Percentiles rank a stretch among this genome's conserved stretches.
Evolutionary conservation across 2,797 vertebrate genomes (phyloP).

Genomic region (Gambusia yucatana): DNA sequence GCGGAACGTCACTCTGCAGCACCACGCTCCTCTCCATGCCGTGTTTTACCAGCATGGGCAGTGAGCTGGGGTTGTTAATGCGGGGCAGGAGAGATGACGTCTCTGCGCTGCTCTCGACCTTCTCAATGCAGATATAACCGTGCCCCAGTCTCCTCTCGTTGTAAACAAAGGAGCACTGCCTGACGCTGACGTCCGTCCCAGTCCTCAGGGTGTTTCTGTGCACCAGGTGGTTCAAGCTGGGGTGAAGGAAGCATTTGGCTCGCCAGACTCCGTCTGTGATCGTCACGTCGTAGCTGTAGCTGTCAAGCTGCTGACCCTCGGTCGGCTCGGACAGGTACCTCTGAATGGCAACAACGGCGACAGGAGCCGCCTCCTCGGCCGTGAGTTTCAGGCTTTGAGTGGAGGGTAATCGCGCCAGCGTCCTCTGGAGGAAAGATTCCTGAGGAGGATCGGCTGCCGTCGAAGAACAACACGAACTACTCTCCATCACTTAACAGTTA

Average conservation of each 20-base stretch:
- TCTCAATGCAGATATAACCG: slow-evolving; percentile 82
- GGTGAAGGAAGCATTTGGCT: slow-evolving; percentile 81
- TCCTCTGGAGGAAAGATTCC: slow-evolving; percentile 58
- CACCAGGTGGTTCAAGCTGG: slow-evolving; percentile 77
- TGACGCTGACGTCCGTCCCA: slow-evolving; percentile 77
- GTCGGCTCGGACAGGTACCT: slow-evolving; percentile 79
- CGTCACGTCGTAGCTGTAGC: slow-evolving; percentile 87
- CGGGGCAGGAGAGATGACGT: slow-evolving; percentile 35
- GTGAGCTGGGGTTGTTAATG: slow-evolving; percentile 23
- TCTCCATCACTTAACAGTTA: slow-evolving; percentile 48
- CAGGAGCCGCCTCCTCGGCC: slow-evolving; percentile 49
- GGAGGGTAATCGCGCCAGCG: slow-evolving; percentile 64
- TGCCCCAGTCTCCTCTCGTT: slow-evolving; percentile 82
- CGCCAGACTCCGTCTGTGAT: slow-evolving; percentile 81
- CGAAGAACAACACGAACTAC: slow-evolving; percentile 43
- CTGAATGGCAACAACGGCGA: slow-evolving; percentile 83
- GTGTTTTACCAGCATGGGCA: slow-evolving; percentile 68
- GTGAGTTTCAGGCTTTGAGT: slow-evolving; percentile 60
- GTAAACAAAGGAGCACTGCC: slow-evolving; percentile 81
- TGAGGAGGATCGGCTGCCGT: not conserved
- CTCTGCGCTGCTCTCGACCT: slow-evolving; percentile 42
- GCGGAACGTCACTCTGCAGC: slow-evolving; percentile 73
- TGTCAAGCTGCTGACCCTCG: slow-evolving; percentile 26
- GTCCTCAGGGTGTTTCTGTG: slow-evolving; percentile 80
- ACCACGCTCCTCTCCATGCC: slow-evolving; percentile 56